Evolutionary conservation across 2,797 vertebrate species (phyloP).

Genomic region (Nannoperca obscura): DNA sequence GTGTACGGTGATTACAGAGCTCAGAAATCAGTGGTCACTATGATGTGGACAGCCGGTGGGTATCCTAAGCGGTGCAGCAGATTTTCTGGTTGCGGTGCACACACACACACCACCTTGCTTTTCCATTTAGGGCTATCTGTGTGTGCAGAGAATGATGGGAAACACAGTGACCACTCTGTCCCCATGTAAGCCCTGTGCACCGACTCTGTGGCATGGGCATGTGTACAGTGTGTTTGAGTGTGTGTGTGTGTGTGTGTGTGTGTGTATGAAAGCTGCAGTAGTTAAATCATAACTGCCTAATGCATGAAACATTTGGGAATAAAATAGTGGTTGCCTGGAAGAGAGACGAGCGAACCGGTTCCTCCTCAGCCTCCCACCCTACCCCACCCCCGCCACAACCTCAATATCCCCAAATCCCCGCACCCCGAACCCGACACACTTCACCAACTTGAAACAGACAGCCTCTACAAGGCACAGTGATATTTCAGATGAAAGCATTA

Average conservation of each 20-base stretch:
- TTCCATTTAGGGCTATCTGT: conserved; percentile 82
- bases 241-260: background rate
- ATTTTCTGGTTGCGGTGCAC: conserved; percentile 74
- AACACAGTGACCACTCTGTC: conserved; percentile 75
- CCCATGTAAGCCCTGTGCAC: conserved; percentile 44
- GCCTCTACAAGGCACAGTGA: conserved; percentile 36
- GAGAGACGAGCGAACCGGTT: conserved; percentile 31
- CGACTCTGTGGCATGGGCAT: conserved; percentile 5
- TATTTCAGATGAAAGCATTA: conserved; percentile 61
- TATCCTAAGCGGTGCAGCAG: conserved; percentile 84
- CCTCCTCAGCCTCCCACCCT: background rate
- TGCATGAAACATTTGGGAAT: conserved; percentile 60
- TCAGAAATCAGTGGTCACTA: conserved; percentile 79
- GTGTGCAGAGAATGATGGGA: conserved; percentile 76
- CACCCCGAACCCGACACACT: conserved; percentile 48
- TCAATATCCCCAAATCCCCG: conserved; percentile 54
- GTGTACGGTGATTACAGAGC: conserved; percentile 85
- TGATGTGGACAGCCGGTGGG: conserved; percentile 85
- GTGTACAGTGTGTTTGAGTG: conserved; percentile 19
- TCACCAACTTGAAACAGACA: conserved; percentile 63
- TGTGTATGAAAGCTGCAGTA: conserved; percentile 26
- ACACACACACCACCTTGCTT: conserved; percentile 81
- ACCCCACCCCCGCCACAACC: conserved; percentile 41
- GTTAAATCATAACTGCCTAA: conserved; percentile 65
- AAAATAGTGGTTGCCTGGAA: conserved; percentile 51